A percentile compares a stretch with the other conserved stretches of the same genome.
These are phyloP conservation scores for Mastigias papua DNA, from an alignment of 30 jellyfish, hydroid and myxozoan species.

Conservation along the genomic window DNA sequence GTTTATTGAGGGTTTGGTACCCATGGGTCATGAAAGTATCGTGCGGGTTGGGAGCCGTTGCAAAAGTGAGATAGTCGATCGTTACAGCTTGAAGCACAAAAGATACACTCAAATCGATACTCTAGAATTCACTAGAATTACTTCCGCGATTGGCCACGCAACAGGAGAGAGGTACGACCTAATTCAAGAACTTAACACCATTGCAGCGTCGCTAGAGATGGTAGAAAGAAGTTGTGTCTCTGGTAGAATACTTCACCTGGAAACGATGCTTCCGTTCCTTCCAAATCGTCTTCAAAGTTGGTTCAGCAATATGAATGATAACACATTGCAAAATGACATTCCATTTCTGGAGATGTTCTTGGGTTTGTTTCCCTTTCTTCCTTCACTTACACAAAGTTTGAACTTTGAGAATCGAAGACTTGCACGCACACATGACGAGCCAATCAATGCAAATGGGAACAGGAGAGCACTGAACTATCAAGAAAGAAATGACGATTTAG, in stretches of 20 bases:
- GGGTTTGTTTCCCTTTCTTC: constrained; percentile 31
- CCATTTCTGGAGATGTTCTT: constrained; percentile 47
- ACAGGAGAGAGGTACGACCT: constrained; percentile 19
- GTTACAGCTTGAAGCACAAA: constrained; percentile 38
- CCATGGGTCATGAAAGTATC: constrained; percentile 64
- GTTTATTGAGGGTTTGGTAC: constrained; percentile 71
- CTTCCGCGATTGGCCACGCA: constrained; percentile 8
- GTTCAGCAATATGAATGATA: constrained; percentile 5
- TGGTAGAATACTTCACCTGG: constrained; percentile 16
- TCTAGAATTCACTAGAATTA: background rate
- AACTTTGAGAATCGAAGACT: background rate
- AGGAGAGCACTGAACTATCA: background rate
- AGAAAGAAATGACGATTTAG: background rate
- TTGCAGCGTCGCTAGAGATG: background rate
- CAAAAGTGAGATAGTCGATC: constrained; percentile 51
- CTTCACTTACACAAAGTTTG: background rate
- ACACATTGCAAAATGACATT: background rate
- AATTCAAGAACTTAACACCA: background rate
- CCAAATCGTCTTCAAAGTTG: background rate
- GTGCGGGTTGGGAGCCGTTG: constrained; percentile 89
- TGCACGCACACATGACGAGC: background rate
- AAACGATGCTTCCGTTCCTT: background rate
- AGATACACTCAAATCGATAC: background rate
- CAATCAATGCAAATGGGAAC: background rate
- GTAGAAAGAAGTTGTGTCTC: background rate